phyloP scores from a whole-genome alignment of 2,888 invertebrate species.

The Patella pellucida region DNA sequence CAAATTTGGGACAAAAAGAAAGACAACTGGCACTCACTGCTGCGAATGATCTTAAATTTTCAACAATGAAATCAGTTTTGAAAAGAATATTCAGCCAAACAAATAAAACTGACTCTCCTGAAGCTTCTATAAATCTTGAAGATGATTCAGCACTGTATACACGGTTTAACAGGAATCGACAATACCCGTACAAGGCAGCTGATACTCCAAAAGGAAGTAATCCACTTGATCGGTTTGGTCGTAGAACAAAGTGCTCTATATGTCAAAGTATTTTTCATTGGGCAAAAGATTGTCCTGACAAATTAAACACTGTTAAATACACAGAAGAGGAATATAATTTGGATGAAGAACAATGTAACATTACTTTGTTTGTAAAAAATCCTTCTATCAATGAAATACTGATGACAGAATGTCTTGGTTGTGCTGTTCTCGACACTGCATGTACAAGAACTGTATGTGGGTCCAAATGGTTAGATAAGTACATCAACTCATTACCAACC shows the following conservation, averaged over 20 bases:
- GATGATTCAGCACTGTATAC: neutral
- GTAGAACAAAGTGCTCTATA: neutral
- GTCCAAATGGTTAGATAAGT: too few species aligned
- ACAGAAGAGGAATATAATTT: neutral
- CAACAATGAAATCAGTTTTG: neutral
- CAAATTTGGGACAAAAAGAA: neutral
- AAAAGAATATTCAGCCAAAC: too few species aligned
- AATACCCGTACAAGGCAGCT: too few species aligned
- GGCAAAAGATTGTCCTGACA: conserved; percentile 20
- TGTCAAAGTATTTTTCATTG: conserved; percentile 23
- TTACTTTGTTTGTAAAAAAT: neutral
- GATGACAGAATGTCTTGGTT: too few species aligned
- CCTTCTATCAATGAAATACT: neutral
- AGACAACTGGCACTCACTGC: conserved; percentile 2
- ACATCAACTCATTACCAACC: neutral
- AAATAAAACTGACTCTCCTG: neutral
- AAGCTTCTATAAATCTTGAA: neutral
- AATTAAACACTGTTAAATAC: neutral
- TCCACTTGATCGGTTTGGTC: neutral
- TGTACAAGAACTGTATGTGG: too few species aligned
- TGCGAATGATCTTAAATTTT: neutral
- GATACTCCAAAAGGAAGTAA: neutral
- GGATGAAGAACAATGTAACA: neutral
- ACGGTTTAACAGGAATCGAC: neutral
- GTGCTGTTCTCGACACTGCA: too few species aligned